Evolutionary conservation across 2,888 invertebrate genomes (phyloP).

Genomic region (Chrysotoxum bicinctum): DNA sequence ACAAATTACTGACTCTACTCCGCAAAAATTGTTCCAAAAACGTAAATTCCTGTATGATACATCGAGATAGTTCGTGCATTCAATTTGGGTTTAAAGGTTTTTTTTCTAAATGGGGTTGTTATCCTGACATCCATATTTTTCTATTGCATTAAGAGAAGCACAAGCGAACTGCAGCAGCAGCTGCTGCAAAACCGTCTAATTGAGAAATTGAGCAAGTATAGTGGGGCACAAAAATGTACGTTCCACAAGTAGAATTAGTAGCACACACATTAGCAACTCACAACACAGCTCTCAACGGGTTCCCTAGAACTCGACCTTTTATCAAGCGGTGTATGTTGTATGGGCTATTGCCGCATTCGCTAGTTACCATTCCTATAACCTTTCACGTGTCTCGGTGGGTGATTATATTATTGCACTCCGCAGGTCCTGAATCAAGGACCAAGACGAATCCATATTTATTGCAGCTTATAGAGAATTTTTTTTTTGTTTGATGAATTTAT

Average conservation of each 20-base stretch:
- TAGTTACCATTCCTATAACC: constrained; percentile 3
- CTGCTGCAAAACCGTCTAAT: constrained; percentile 62
- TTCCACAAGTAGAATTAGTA: background rate
- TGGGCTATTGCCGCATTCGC: constrained; percentile 14
- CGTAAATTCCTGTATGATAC: constrained; percentile 46
- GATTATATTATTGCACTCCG: background rate
- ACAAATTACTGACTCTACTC: background rate
- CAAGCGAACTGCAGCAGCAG: background rate
- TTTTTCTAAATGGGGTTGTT: background rate
- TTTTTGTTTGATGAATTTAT: background rate
- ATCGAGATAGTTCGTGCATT: constrained; percentile 56
- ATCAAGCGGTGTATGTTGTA: constrained; percentile 37
- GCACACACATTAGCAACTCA: constrained; percentile 29
- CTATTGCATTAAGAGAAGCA: constrained; percentile 40
- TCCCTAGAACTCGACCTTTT: constrained; percentile 11
- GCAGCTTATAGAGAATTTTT: constrained; percentile 34
- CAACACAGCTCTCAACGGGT: background rate
- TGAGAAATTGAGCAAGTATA: constrained; percentile 60
- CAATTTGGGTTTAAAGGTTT: constrained; percentile 34
- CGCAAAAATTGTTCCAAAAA: background rate
- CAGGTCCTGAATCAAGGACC: constrained; percentile 25
- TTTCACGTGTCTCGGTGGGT: background rate
- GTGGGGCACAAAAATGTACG: background rate
- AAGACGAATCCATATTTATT: constrained; percentile 56
- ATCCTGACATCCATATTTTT: constrained; percentile 33